Evolutionary conservation across 2,888 invertebrate genomes (phyloP), one percentile per base, ranked within the genome.

Genomic region (Notocelia uddmanniana): DNA sequence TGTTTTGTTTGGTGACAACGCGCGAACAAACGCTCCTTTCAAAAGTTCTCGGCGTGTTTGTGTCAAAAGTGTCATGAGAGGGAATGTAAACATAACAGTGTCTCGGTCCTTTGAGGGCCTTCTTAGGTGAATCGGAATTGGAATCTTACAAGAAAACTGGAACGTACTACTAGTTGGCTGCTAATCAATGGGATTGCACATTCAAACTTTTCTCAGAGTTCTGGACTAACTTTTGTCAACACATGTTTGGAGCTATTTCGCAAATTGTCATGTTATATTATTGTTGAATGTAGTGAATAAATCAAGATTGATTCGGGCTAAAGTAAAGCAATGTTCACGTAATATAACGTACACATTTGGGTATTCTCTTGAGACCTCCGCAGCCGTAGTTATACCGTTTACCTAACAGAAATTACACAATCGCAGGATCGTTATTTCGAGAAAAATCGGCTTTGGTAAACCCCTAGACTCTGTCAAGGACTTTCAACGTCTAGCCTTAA

Each of bases 1-100:
- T 89, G 87, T 86, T 85, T 83, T 89, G 90, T 89, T 89, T 89
- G 87, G 87, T 85, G 89, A 88, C 89, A 89, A 83, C 86, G 84
- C 87, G 86, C 84, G 82, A 82, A 86, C 89, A 89, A 87, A 87
- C 88, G 86, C 82, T 85, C 79, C 84, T 82, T 87, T 85, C 83
- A 85, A 83, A 89, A 88, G 85, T 87, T 89, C 80, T 83, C 78
- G n/a, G n/a, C n/a, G 83, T 87, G 89, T 88, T 88, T 84, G 80
- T 87, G 86, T 89, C 84, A 81, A 79, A 84, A 84, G 81, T 86
- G 83, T 85, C 85, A 80, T 74, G 75, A 78, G 76, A 75, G 73
- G 69, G 75, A 76, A 76, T 73, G 75, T 77, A 76, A 77, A 78
- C 75, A 76, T 52, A 59, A 62, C 72, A 6, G 60, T 26, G 26